A percentile compares a stretch with the other conserved stretches of the same genome.
Evolutionary conservation across 2,113 vertebrate genomes (phyloP).

Genomic region (Grammomys surdaster): DNA sequence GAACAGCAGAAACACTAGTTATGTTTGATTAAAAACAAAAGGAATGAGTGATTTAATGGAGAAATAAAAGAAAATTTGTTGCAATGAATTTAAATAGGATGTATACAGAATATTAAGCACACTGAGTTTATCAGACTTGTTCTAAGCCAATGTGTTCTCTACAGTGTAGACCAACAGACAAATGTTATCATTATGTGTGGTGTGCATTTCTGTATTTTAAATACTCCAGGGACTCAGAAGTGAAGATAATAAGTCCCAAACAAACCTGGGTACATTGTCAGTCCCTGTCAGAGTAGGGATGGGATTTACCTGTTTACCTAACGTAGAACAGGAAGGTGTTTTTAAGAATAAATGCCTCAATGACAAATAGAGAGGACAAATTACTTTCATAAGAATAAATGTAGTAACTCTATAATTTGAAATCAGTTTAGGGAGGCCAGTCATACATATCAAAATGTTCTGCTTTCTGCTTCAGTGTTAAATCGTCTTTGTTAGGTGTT

Average conservation of each 20-base stretch:
- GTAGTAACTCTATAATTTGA: not conserved
- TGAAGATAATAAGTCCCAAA: not conserved
- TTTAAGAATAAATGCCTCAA: not conserved
- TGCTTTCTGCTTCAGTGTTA: not conserved
- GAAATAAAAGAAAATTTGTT: not conserved
- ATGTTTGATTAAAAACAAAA: not conserved
- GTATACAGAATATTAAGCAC: not conserved
- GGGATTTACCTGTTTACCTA: not conserved
- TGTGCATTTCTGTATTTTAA: not conserved
- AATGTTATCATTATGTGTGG: not conserved
- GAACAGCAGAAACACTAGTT: not conserved
- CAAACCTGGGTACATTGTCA: not conserved
- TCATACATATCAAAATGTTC: not conserved
- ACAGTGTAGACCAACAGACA: not conserved
- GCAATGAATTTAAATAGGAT: not conserved
- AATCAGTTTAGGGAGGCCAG: not conserved
- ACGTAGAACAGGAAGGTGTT: not conserved
- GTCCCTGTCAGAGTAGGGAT: too few species aligned
- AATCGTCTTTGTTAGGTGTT: not conserved
- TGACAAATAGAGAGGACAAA: not conserved
- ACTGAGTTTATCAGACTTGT: not conserved
- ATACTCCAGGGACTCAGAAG: not conserved
- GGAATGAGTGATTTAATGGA: not conserved
- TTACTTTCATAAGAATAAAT: not conserved
- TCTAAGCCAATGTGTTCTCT: not conserved